A percentile compares a stretch with the other conserved stretches of the same genome.
Conservation (phyloP, 2,888 invertebrate genomes). For the Polymixis flavicincta region DNA sequence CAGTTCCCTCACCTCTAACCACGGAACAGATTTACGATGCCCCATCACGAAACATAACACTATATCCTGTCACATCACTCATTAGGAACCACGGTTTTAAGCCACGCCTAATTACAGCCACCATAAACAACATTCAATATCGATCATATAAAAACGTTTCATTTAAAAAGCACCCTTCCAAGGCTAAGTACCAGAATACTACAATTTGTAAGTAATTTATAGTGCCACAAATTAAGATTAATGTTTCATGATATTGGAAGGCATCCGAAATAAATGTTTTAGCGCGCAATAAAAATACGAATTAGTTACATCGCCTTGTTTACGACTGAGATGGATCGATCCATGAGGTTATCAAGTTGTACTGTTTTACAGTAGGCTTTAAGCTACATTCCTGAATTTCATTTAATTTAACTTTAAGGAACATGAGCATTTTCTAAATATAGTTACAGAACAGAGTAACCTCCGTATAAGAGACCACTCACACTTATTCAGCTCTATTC, state of each 20-base stretch:
- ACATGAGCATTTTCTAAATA: neutral
- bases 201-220: conserved; percentile 63
- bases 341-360: conserved; percentile 12
- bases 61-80: conserved; percentile 42
- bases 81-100: conserved; percentile 17
- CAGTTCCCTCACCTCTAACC: conserved; percentile 28
- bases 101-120: conserved; percentile 48
- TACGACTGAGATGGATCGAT: conserved; percentile 47
- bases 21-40: conserved; percentile 38
- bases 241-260: conserved; percentile 60
- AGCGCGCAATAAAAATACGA: conserved; percentile 55
- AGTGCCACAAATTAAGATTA: conserved; percentile 64
- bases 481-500: too few species aligned
- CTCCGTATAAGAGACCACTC: too few species aligned
- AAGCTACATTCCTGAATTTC: neutral
- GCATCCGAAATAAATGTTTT: conserved; percentile 58
- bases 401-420: neutral
- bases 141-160: conserved; percentile 36
- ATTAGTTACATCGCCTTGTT: conserved; percentile 52
- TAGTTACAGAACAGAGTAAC: neutral
- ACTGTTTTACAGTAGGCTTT: conserved; percentile 20
- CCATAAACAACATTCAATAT: conserved; percentile 45
- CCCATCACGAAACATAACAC: conserved; percentile 31
- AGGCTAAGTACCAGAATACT: conserved; percentile 55
- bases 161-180: conserved; percentile 47